Base-by-base conservation (phyloP, 2,113 vertebrate genomes). In the Gulo gulo region DNA sequence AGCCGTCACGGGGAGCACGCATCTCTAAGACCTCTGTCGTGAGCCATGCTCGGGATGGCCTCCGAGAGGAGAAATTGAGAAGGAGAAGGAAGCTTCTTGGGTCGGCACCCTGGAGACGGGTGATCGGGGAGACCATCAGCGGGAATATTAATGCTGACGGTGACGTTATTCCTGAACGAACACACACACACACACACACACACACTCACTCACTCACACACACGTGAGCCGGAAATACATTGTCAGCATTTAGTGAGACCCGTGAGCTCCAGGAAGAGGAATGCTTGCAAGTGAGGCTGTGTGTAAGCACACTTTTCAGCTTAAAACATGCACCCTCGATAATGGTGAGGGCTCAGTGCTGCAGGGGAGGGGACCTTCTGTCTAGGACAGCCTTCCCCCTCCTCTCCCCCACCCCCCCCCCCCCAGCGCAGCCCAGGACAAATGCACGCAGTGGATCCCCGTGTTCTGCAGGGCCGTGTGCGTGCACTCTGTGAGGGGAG, bases 281-380 rank as follows among this genome's bases (percentile, higher is more conserved):
- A 7, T 2, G 29, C 15, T 36, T 73, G 15, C 26, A 23, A 16
- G 39, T 14, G 21, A 39, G 3, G 52, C 20, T 12, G 2, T 34
- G 34, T 63, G 50, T 7, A 45, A 8, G 7, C 59, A 42, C 0
- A 13, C 5, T 31, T 71, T 45, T 36, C 29, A 42, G 3, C 21
- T 20, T 45, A 24, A 42, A 9, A 13, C 3, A 5, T 0, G 2
- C 1, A 2, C 5, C 2, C 3, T 34, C 1, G 0, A 7, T 6
- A 3, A 0, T 13, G 2, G 81, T 67, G 57, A 55, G 15, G 13
- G 34, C 21, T n/a, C 8, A 1, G 3, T 59, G 18, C 81, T 61
- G 0, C 16, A 1, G 15, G 29, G 57, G 3, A 24, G 6, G 6
- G 14, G 23, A 24, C 11, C 52, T 47, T 85, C 31, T 0, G 2